Conservation (phyloP, 2,888 invertebrate genomes). For the Lycia hirtaria region DNA sequence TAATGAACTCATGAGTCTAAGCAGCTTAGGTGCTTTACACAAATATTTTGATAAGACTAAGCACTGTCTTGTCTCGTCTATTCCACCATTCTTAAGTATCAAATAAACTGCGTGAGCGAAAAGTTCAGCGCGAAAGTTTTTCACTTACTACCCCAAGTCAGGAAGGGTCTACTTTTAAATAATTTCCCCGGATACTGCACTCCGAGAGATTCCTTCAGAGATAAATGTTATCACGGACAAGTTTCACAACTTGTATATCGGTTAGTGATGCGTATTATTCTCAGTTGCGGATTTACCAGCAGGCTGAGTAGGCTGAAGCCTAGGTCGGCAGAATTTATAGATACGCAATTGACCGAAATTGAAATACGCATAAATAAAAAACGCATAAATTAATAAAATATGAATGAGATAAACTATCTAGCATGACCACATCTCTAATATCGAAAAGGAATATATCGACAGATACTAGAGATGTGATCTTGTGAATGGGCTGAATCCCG, state of each 20-base stretch:
- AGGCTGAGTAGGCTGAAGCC: no score
- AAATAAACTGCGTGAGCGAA: slow-evolving; percentile 9
- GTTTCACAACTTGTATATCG: slow-evolving; percentile 28
- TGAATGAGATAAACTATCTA: not conserved
- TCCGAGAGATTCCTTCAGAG: slow-evolving; percentile 35
- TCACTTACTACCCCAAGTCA: slow-evolving; percentile 22
- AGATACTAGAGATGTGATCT: slow-evolving; percentile 23
- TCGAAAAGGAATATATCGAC: slow-evolving; percentile 30
- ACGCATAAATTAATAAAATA: not conserved
- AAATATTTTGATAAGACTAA: no score
- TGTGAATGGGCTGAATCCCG: slow-evolving; percentile 25
- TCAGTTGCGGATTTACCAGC: not conserved
- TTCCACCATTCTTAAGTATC: not conserved
- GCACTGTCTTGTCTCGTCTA: not conserved
- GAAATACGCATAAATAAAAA: no score
- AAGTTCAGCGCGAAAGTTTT: slow-evolving; percentile 12
- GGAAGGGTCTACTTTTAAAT: slow-evolving; percentile 28
- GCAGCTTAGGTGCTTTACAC: no score
- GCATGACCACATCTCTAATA: slow-evolving; percentile 10
- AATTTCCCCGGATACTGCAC: slow-evolving; percentile 32
- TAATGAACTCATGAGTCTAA: no score
- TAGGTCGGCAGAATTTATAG: no score
- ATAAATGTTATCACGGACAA: slow-evolving; percentile 32
- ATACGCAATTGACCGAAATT: no score
- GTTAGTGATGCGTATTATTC: slow-evolving; percentile 15